Percentiles rank a stretch among this genome's conserved stretches.
phyloP scores from a whole-genome alignment of 2,113 vertebrate genomes.

The Apistogramma diplotaenia region DNA sequence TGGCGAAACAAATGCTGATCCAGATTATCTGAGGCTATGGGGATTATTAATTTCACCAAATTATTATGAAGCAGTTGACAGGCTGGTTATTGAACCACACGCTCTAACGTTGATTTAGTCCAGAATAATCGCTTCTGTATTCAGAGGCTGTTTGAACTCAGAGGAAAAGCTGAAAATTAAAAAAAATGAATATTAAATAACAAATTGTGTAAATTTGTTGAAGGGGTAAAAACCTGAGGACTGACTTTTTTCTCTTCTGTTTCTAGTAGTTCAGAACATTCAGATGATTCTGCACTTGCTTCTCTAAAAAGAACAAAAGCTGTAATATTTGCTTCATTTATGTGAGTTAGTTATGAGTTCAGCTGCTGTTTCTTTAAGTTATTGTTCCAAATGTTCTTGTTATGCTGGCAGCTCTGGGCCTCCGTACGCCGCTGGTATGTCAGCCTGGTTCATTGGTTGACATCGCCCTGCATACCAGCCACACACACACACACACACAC shows the following conservation, averaged over 20 bases:
- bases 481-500: not conserved
- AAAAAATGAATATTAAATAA: not conserved
- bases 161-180: not conserved
- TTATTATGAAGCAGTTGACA: not conserved
- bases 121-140: not conserved
- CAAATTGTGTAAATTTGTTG: no score
- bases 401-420: not conserved
- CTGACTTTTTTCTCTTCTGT: not conserved
- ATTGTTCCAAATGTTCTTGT: not conserved
- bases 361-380: not conserved
- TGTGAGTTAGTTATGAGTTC: not conserved
- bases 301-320: not conserved
- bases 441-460: not conserved
- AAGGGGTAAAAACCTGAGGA: no score
- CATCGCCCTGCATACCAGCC: constrained; percentile 6
- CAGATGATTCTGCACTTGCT: no score
- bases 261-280: not conserved
- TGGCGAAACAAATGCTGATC: no score
- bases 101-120: not conserved
- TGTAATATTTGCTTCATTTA: not conserved
- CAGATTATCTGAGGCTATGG: no score
- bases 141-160: not conserved
- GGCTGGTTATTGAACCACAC: not conserved
- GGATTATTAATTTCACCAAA: not conserved
- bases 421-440: constrained; percentile 29